Conservation (phyloP, 2,113 vertebrate genomes). For the Kryptolebias marmoratus region DNA sequence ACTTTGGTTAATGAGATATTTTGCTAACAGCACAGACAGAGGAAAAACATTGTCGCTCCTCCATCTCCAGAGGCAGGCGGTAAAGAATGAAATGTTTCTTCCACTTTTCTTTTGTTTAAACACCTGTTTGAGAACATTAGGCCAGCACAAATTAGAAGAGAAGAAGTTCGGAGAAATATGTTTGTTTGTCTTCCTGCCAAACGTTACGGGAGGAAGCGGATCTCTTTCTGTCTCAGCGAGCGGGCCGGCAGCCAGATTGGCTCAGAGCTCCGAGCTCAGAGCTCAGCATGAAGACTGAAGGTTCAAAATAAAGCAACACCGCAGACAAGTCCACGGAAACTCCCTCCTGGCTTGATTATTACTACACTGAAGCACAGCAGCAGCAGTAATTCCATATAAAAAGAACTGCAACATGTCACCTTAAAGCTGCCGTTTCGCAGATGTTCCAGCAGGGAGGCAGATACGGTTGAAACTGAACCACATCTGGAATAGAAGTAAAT, state of each 20-base stretch:
- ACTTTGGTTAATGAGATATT: not conserved
- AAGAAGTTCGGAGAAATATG: not conserved
- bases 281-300: not conserved
- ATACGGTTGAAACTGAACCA: not conserved
- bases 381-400: too few relatives aligned
- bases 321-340: too few relatives aligned
- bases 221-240: not conserved
- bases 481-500: constrained; percentile 20
- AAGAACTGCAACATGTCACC: too few relatives aligned
- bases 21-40: not conserved
- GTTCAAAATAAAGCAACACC: not conserved
- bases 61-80: too few relatives aligned
- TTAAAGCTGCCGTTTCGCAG: too few relatives aligned
- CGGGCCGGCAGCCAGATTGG: not conserved
- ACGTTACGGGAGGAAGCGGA: not conserved
- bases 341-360: too few relatives aligned
- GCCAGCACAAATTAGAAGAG: not conserved
- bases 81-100: not conserved
- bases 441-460: not conserved
- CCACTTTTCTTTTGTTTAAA: not conserved
- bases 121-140: constrained; percentile 12
- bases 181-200: not conserved
- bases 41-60: too few relatives aligned
- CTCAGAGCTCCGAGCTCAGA: constrained; percentile 1
- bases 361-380: too few relatives aligned